Percentiles rank a stretch among this genome's conserved stretches.
These are phyloP conservation scores for Lycaon pictus DNA, from an alignment of 2,113 vertebrate genomes.

Conservation along the genomic window DNA sequence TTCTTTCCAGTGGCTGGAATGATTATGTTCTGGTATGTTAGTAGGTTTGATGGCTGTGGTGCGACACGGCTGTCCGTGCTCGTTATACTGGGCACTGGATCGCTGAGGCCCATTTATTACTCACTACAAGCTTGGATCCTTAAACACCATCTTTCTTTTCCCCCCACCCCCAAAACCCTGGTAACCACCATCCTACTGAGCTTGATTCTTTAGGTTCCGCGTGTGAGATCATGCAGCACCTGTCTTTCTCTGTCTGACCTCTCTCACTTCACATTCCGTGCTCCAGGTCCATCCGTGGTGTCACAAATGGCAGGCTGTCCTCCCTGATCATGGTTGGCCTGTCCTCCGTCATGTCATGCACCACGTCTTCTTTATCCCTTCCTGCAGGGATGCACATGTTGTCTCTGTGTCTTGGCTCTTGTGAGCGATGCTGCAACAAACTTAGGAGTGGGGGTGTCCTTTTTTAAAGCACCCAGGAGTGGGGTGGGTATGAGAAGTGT, in stretches of 20 bases:
- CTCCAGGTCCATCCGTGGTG: background rate
- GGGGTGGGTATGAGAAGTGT: too few relatives aligned
- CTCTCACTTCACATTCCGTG: background rate
- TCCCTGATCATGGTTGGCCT: background rate
- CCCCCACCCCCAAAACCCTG: background rate
- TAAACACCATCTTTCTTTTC: background rate
- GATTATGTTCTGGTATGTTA: background rate
- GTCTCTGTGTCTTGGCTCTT: background rate
- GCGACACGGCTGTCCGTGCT: background rate
- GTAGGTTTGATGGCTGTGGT: accelerated
- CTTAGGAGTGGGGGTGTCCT: background rate
- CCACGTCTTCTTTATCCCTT: background rate
- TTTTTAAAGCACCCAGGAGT: background rate
- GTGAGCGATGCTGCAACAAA: background rate
- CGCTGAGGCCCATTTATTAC: background rate
- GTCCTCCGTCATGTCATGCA: accelerated
- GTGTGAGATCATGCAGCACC: accelerated
- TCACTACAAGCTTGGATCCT: background rate
- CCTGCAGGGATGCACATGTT: background rate
- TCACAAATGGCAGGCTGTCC: background rate
- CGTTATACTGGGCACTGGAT: background rate
- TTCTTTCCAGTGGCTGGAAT: background rate
- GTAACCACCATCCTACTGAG: background rate
- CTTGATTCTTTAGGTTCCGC: background rate
- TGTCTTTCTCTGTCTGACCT: background rate